Base-by-base conservation (phyloP, 2,113 vertebrate species). In the Onychostoma macrolepis region DNA sequence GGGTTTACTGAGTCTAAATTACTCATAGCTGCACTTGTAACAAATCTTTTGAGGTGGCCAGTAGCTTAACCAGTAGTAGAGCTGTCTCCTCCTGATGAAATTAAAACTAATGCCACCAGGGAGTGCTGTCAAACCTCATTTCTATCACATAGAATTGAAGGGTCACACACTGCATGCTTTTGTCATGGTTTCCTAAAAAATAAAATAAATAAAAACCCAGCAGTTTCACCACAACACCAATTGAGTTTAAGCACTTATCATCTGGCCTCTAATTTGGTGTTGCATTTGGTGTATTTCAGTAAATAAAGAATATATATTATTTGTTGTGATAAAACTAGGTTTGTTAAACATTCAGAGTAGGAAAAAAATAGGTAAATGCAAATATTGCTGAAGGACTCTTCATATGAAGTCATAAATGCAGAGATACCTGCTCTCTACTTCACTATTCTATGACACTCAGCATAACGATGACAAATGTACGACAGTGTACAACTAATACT, bases 401-500 rank as follows among this genome's bases (percentile, higher is more conserved):
- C 10, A 33, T 56, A 58, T 24, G 17, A 79, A 58, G n/a, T 19
- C 15, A 24, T 36, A 79, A 36, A 58, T 36, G 9, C 30, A 58
- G 50, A 58, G 77, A 79, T 58, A 36, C 48, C 77, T 58, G 50
- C 77, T 79, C 77, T 79, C 76, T 79, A 76, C 43, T 33, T 79
- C 4, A 56, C 50, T 24, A 33, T 13, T 5, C 43, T 48, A 43
- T 74, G 17, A 76, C 24, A 21, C n/a, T n/a, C n/a, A n/a, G n/a
- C n/a, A n/a, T n/a, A n/a, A n/a, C n/a, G 43, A 8, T 76, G 41
- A 76, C 10, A 76, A 76, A 28, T 2, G n/a, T 12, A 48, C 10
- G 45, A 78, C 19, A 24, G 45, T 24, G 10, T 58, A 79, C 50
- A 79, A 56, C n/a, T 56, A 33, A 78, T 33, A 36, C 43, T 77